These are phyloP conservation scores for Melanotaenia nigrans DNA, from an alignment of 2,797 vertebrate species.

Conservation along the genomic window DNA sequence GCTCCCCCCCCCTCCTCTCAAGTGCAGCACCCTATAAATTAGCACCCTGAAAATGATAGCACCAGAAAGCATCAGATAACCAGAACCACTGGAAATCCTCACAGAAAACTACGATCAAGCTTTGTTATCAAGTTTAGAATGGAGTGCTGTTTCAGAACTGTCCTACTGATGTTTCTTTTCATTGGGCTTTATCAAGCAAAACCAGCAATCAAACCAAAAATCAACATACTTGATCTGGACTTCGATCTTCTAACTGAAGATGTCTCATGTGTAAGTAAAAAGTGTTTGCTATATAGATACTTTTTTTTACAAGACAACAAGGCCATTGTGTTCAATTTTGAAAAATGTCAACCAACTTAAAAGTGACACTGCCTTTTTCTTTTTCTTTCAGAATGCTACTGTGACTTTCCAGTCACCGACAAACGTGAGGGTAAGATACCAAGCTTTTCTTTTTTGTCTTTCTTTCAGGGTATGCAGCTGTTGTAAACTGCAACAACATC, in stretches of 20 bases:
- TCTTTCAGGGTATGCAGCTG: too few species aligned
- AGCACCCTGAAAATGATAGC: neutral
- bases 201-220: too few species aligned
- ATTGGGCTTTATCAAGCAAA: conserved; percentile 18
- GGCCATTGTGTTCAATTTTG: neutral
- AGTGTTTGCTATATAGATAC: neutral
- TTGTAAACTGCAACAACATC: neutral
- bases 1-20: neutral
- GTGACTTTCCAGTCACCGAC: neutral
- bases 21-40: conserved; percentile 34
- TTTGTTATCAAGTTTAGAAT: conserved; percentile 22
- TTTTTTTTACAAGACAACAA: neutral
- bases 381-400: neutral
- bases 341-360: neutral
- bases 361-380: neutral
- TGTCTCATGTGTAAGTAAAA: neutral
- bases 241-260: neutral
- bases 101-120: conserved; percentile 1
- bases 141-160: conserved; percentile 38
- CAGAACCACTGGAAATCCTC: neutral
- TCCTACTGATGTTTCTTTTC: conserved; percentile 36
- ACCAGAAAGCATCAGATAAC: conserved; percentile 15
- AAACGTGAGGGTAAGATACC: neutral
- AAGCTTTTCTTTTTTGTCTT: too few species aligned
- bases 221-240: neutral